These are phyloP conservation scores for Lucinisca nassula DNA, from an alignment of 2,888 invertebrate species.

Conservation along the genomic window DNA sequence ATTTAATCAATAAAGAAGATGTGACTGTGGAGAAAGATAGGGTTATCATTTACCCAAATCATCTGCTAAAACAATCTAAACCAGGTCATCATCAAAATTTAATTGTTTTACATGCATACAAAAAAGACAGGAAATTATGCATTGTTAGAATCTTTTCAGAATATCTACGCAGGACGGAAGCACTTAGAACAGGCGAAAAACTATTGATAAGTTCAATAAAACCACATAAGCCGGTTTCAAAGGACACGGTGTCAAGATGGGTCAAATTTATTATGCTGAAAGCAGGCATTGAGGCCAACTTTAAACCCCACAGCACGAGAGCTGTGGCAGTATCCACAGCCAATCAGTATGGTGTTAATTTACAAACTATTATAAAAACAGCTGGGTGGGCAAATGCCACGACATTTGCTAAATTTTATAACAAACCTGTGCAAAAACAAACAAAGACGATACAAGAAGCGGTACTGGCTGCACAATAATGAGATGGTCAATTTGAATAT, in stretches of 20 bases:
- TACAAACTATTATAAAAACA: background rate
- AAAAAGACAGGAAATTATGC: too few relatives aligned
- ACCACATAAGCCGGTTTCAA: conserved; percentile 6
- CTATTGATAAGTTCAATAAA: conserved; percentile 2
- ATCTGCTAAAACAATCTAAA: background rate
- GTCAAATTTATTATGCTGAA: background rate
- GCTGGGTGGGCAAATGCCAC: conserved; percentile 15
- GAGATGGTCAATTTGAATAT: too few relatives aligned
- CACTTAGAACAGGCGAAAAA: background rate
- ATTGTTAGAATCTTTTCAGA: too few relatives aligned
- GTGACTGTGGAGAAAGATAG: background rate
- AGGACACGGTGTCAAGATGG: background rate
- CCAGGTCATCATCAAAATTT: background rate
- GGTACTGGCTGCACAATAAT: too few relatives aligned
- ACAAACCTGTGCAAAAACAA: too few relatives aligned
- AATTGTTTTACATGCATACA: background rate
- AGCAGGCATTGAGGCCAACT: background rate
- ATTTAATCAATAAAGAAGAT: too few relatives aligned
- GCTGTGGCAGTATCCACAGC: background rate
- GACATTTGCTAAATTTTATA: too few relatives aligned
- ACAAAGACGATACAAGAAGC: too few relatives aligned
- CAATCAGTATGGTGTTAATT: background rate
- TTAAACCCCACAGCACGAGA: conserved; percentile 14
- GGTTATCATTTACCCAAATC: background rate
- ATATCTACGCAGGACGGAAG: background rate